Evolutionary conservation across 1,140 invertebrate genomes (phyloP), one percentile per base, ranked within the genome.

Genomic region (Conus betulinus): DNA sequence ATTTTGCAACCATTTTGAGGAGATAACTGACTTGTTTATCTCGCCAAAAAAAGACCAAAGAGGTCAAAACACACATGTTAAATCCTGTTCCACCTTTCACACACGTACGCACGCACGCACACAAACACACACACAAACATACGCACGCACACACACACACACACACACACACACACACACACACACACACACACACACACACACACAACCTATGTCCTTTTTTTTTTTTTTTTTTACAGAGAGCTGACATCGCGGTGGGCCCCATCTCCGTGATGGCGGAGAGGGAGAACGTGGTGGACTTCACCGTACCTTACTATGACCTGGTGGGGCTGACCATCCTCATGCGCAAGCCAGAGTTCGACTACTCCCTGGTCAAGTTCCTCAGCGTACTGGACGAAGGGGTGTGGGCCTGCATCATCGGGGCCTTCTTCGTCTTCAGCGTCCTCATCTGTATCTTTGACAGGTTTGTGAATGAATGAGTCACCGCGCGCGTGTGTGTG

Each of bases 381-480:
- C 96, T 99, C 51, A 99, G 98, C 1, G 99, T 99, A 8, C 95
- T 99, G 87, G 99, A 99, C 94, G 97, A 97, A 89, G 97, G 98
- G 91, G 99, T 99, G 0, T 99, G 99, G 99, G 96, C 98, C 11
- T 99, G 98, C 92, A 99, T 99, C 92, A 96, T 99, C 83, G 98
- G 97, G 0, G 98, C 99, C 0, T 99, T 94, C 88, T 92, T 94
- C 88, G 79, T 93, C 94, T 95, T 91, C 93, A 98, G 98, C 93
- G 97, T 99, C 79, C 96, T 99, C 0, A 98, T 99, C 97, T 99
- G 98, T 97, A 94, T 98, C 1, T 99, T 99, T 94, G 99, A 99
- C 94, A 97, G 97, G 89, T 98, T 53, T 20, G 76, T 15, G 76
- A 8, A 23, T 23, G 20, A 10, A 51, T 4, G 15, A 20, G 20